Percentiles rank a stretch among this genome's conserved stretches.
phyloP scores from a whole-genome alignment of 1,140 invertebrate genomes.

The Pygmarrhopalites habei region DNA sequence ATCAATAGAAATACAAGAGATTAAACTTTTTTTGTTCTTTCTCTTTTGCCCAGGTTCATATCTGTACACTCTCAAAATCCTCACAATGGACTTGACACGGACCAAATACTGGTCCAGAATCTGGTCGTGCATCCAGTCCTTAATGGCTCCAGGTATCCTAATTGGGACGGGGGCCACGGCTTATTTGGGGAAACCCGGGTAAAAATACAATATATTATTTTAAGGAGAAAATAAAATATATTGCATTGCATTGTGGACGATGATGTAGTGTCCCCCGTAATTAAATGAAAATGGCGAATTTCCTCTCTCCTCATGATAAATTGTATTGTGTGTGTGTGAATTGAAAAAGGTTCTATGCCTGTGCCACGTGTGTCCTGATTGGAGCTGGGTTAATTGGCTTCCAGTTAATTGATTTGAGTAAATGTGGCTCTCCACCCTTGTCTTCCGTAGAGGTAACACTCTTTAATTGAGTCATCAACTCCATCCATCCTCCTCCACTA shows the following conservation, averaged over 20 bases:
- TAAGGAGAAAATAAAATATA: no score
- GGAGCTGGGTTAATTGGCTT: slow-evolving; percentile 35
- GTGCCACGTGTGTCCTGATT: slow-evolving; percentile 34
- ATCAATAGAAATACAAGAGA: no score
- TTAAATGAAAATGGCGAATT: no score
- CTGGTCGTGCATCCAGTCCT: slow-evolving; percentile 33
- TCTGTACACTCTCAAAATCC: slow-evolving; percentile 36
- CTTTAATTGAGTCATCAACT: no score
- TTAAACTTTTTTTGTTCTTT: no score
- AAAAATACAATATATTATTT: no score
- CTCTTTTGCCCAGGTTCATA: slow-evolving; percentile 36
- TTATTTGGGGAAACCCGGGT: slow-evolving; percentile 33
- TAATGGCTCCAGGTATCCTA: slow-evolving; percentile 34
- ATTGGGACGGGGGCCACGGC: slow-evolving; percentile 26
- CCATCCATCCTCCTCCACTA: no score
- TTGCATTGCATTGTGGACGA: no score
- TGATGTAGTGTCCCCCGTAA: no score
- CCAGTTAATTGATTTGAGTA: slow-evolving; percentile 32
- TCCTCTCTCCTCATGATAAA: no score
- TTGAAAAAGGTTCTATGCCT: slow-evolving; percentile 33
- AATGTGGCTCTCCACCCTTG: slow-evolving; percentile 31
- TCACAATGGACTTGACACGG: slow-evolving; percentile 37
- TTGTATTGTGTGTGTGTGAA: no score
- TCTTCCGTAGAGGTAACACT: slow-evolving; percentile 19
- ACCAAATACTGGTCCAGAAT: slow-evolving; percentile 39